Evolutionary conservation across 2,113 vertebrate genomes (phyloP).

Genomic region (Pogona vitticeps): DNA sequence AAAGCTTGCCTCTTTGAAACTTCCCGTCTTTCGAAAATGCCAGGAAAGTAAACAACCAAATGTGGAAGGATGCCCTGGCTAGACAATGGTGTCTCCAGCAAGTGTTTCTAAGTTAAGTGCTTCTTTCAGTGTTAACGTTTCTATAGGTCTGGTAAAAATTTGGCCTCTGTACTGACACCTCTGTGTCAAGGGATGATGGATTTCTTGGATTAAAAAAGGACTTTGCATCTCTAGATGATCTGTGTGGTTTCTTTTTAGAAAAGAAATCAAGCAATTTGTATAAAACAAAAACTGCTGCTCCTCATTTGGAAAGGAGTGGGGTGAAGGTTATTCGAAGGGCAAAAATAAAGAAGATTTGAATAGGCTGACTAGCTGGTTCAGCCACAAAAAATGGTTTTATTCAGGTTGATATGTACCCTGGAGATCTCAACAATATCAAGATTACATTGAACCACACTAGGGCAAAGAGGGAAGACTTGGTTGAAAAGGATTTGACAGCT

Average conservation of each 20-base stretch:
- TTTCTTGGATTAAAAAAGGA: slow-evolving; percentile 27
- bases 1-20: slow-evolving; percentile 40
- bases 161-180: slow-evolving; percentile 47
- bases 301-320: neutral
- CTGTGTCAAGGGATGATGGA: slow-evolving; percentile 23
- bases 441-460: neutral
- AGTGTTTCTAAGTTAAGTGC: slow-evolving; percentile 34
- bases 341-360: neutral
- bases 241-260: slow-evolving; percentile 11
- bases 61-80: neutral
- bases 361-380: neutral
- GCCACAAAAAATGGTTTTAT: neutral
- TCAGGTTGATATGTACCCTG: neutral
- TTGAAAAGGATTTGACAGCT: too few relatives aligned
- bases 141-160: slow-evolving; percentile 28
- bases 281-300: neutral
- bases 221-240: slow-evolving; percentile 23
- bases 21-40: slow-evolving; percentile 20
- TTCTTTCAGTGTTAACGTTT: slow-evolving; percentile 41
- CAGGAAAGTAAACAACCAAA: slow-evolving; percentile 35
- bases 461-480: too few relatives aligned
- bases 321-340: neutral
- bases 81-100: neutral
- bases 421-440: neutral
- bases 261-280: neutral